Conservation (phyloP, 2,113 vertebrate species). For the Phocoena sinus region DNA sequence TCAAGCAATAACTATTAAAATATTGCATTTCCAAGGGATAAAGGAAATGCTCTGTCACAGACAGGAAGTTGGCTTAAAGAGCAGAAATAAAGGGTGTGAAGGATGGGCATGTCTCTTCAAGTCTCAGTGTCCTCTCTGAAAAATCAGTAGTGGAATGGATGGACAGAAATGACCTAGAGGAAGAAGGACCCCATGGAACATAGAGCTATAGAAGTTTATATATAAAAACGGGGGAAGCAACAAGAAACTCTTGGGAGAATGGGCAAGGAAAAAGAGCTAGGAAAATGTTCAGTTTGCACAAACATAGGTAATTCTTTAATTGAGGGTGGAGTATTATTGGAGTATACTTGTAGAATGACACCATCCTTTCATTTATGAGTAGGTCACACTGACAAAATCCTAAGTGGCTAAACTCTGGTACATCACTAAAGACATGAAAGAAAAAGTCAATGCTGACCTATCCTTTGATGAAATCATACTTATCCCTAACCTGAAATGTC, state of each 20-base stretch:
- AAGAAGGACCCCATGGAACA: neutral
- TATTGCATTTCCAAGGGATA: neutral
- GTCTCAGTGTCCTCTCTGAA: neutral
- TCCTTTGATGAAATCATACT: neutral
- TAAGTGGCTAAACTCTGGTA: neutral
- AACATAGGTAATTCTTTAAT: neutral
- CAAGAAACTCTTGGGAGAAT: neutral
- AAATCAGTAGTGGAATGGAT: neutral
- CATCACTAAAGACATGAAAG: neutral
- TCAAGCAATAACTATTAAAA: neutral
- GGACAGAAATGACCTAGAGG: neutral
- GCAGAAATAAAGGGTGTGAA: neutral
- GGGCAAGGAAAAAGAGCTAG: neutral
- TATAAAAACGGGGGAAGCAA: neutral
- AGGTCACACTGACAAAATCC: neutral
- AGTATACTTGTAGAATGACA: neutral
- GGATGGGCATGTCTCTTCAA: neutral
- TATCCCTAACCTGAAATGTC: neutral
- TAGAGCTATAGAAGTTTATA: neutral
- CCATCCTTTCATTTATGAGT: neutral
- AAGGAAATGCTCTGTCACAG: neutral
- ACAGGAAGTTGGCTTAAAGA: neutral
- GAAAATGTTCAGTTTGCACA: neutral
- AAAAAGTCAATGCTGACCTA: neutral
- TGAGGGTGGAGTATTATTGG: neutral